phyloP scores from a whole-genome alignment of 2,113 vertebrate species.

The Triplophysa dalaica region DNA sequence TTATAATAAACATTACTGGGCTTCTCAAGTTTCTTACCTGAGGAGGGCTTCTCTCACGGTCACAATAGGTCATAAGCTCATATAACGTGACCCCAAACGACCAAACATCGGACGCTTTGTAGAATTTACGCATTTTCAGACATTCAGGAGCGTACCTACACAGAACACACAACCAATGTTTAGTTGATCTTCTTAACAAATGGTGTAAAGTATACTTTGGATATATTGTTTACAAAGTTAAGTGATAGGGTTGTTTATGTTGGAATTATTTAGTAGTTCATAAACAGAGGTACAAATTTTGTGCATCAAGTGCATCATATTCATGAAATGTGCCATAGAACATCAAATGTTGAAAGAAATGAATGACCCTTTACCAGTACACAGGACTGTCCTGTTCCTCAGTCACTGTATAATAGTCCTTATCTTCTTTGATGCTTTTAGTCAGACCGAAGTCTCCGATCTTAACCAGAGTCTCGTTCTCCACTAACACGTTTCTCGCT shows the following conservation, averaged over 20 bases:
- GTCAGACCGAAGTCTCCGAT: conserved; percentile 88
- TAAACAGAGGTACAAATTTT: too few species aligned
- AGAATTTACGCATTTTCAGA: conserved; percentile 83
- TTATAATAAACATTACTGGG: not conserved
- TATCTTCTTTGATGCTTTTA: conserved; percentile 83
- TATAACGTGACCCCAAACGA: conserved; percentile 86
- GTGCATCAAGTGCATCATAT: too few species aligned
- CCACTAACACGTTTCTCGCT: conserved; percentile 83
- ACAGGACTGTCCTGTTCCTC: conserved; percentile 86
- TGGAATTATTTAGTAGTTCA: too few species aligned
- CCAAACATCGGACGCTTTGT: conserved; percentile 86
- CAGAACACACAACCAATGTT: not conserved
- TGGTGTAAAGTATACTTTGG: not conserved
- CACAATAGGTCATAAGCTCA: conserved; percentile 85
- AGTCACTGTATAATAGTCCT: conserved; percentile 86
- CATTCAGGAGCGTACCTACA: conserved; percentile 86
- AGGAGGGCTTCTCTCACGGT: conserved; percentile 79
- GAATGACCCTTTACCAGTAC: conserved; percentile 74
- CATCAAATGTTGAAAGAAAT: not conserved
- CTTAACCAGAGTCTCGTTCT: conserved; percentile 84
- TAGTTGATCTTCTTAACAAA: not conserved
- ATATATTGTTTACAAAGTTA: too few species aligned
- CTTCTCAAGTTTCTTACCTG: conserved; percentile 63
- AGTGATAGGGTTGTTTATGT: too few species aligned
- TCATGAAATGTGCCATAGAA: too few species aligned